These are phyloP conservation scores for Dicrurus megarhynchus DNA, from an alignment of 2,113 vertebrate genomes.

Conservation along the genomic window DNA sequence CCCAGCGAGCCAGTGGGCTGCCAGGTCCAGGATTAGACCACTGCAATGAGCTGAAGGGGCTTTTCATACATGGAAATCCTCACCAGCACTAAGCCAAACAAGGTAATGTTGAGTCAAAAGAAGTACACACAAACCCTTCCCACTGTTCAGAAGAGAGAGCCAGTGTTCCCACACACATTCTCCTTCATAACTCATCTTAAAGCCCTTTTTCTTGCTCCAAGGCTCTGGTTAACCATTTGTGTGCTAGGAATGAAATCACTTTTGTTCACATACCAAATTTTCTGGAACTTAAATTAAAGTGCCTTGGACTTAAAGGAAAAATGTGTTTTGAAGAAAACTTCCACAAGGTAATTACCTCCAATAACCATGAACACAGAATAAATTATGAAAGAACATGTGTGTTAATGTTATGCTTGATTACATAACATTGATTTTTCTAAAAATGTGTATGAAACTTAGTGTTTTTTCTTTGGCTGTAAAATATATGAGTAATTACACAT, in stretches of 20 bases:
- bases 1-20: not conserved
- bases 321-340: not conserved
- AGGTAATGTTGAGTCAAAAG: not conserved
- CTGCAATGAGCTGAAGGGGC: accelerated
- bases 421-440: not conserved
- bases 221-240: not conserved
- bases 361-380: not conserved
- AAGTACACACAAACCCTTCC: not conserved
- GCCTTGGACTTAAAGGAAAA: not conserved
- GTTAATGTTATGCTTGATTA: not conserved
- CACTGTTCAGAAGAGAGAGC: not conserved
- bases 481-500: not conserved
- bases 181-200: not conserved
- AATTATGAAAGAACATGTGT: not conserved
- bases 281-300: not conserved
- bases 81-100: not conserved
- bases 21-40: not conserved
- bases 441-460: not conserved
- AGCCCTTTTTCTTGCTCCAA: not conserved
- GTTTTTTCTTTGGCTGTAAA: not conserved
- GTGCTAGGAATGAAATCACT: not conserved
- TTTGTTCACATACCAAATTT: accelerated
- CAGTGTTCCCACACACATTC: not conserved
- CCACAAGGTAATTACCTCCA: not conserved
- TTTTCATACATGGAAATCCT: not conserved